Conservation (phyloP, 1,140 invertebrate genomes). For the Drosophila prosaltans region DNA sequence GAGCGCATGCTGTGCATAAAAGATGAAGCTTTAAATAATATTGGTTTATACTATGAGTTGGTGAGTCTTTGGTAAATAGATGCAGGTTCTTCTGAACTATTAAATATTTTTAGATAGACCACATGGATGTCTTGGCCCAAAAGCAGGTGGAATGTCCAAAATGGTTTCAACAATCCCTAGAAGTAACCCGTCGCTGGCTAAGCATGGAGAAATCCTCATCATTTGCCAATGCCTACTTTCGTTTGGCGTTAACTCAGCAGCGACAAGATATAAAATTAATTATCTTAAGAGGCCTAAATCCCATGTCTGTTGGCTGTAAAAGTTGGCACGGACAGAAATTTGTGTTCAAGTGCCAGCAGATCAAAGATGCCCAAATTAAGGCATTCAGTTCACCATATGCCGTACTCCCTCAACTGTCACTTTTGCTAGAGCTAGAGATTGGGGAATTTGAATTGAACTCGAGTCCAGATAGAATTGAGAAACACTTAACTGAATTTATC, state of each 20-base stretch:
- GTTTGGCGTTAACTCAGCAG: slow-evolving; percentile 23
- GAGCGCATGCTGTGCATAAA: slow-evolving; percentile 30
- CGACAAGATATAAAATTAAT: slow-evolving; percentile 13
- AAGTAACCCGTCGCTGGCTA: slow-evolving; percentile 19
- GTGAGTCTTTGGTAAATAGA: slow-evolving; percentile 22
- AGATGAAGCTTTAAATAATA: slow-evolving; percentile 10
- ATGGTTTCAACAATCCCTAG: slow-evolving; percentile 30
- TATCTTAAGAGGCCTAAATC: slow-evolving; percentile 33
- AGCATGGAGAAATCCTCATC: neutral
- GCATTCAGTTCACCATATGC: slow-evolving; percentile 26
- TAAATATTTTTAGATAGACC: slow-evolving; percentile 23
- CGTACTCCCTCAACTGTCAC: neutral
- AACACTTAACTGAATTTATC: neutral
- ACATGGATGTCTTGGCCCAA: slow-evolving; percentile 38
- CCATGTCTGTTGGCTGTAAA: neutral
- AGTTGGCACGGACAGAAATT: slow-evolving; percentile 57
- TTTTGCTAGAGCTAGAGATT: slow-evolving; percentile 17
- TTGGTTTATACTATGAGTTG: slow-evolving; percentile 55
- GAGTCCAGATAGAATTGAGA: neutral
- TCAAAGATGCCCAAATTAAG: slow-evolving; percentile 28
- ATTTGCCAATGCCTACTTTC: slow-evolving; percentile 43
- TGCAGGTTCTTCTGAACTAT: neutral
- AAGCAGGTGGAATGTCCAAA: neutral
- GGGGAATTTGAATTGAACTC: neutral
- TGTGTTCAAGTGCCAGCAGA: slow-evolving; percentile 25